Evolutionary conservation across 2,888 invertebrate genomes (phyloP).

Genomic region (Apodemia hepburni): DNA sequence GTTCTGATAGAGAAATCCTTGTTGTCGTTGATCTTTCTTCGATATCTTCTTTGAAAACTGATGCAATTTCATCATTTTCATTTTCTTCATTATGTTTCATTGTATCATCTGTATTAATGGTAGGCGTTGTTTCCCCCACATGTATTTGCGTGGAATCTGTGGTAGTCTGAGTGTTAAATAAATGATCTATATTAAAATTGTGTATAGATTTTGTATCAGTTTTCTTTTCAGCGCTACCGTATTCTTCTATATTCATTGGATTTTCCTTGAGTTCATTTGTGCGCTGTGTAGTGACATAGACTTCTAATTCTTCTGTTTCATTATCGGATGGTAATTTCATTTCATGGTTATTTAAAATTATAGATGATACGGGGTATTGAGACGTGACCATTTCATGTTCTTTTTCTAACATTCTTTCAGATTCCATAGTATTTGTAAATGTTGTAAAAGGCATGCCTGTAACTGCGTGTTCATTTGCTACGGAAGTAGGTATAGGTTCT

Average conservation of each 20-base stretch:
- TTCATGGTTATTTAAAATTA: background rate
- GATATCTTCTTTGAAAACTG: conserved; percentile 23
- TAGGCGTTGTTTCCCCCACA: conserved; percentile 20
- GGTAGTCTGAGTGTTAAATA: conserved; percentile 10
- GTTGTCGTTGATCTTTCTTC: conserved; percentile 36
- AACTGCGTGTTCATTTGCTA: conserved; percentile 7
- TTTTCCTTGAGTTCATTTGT: conserved; percentile 24
- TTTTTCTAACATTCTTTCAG: background rate
- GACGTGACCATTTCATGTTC: background rate
- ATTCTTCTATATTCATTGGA: conserved; percentile 32
- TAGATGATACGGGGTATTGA: background rate
- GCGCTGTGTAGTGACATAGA: conserved; percentile 6
- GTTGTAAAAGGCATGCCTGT: conserved; percentile 13
- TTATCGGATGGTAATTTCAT: conserved; percentile 25
- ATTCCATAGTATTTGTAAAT: conserved; percentile 6
- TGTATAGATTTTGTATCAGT: background rate
- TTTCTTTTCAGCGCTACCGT: conserved; percentile 31
- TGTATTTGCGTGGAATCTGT: background rate
- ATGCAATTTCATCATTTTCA: conserved; percentile 27
- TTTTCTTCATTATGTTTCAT: conserved; percentile 24
- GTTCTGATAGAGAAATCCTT: conserved; percentile 45
- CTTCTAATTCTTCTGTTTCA: conserved; percentile 19
- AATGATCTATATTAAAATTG: conserved; percentile 10
- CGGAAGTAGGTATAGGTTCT: conserved; percentile 24
- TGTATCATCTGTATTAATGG: background rate